phyloP scores from a whole-genome alignment of 2,113 vertebrate species.

The Lanius ludovicianus region DNA sequence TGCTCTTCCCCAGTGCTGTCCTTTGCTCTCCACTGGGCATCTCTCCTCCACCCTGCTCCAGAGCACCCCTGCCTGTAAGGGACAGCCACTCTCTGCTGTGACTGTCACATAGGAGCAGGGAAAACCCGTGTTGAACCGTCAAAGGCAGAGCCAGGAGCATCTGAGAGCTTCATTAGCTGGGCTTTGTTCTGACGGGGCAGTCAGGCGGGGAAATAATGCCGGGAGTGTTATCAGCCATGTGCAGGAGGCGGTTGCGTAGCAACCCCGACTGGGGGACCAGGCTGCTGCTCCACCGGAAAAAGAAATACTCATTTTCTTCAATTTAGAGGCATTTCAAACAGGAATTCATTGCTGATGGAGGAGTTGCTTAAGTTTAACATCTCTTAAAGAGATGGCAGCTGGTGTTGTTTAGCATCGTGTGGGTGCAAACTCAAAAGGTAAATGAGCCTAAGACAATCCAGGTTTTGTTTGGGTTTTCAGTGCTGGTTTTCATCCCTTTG shows the following conservation, averaged over 20 bases:
- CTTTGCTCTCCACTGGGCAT: neutral
- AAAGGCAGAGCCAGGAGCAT: slow-evolving; percentile 29
- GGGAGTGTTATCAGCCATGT: slow-evolving; percentile 79
- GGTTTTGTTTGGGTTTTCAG: neutral
- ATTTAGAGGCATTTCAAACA: slow-evolving; percentile 54
- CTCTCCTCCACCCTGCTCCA: neutral
- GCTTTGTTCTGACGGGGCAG: slow-evolving; percentile 73
- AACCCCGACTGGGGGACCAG: slow-evolving; percentile 72
- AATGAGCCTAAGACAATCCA: neutral
- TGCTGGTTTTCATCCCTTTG: neutral
- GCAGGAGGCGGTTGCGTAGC: slow-evolving; percentile 82
- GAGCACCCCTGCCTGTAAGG: slow-evolving; percentile 5
- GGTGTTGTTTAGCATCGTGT: rapidly evolving
- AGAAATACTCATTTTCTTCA: slow-evolving; percentile 66
- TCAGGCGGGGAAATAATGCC: slow-evolving; percentile 75
- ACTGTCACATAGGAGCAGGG: slow-evolving; percentile 1
- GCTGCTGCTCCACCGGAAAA: slow-evolving; percentile 16
- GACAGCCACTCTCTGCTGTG: neutral
- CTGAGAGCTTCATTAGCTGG: slow-evolving; percentile 65
- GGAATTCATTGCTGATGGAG: slow-evolving; percentile 3
- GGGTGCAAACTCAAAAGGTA: neutral
- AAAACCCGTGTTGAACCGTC: slow-evolving; percentile 10
- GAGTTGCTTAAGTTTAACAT: neutral
- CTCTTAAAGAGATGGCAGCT: neutral
- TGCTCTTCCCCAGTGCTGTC: neutral